Percentiles rank a stretch among this genome's conserved stretches.
Conservation (phyloP, 1,140 invertebrate species). For the Saxidomus purpurata region DNA sequence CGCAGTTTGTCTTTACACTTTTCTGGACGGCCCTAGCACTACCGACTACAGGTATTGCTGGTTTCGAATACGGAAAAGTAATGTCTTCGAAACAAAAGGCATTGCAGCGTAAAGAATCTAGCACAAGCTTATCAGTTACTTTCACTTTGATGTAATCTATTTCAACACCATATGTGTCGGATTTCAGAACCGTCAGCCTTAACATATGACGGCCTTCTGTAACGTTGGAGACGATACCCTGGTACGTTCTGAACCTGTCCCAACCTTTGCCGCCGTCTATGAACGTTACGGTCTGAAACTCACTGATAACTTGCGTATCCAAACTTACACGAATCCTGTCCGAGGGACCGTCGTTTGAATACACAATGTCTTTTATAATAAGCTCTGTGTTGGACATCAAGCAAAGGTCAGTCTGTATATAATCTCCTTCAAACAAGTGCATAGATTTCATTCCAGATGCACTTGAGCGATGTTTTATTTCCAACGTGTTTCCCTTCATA, state of each 20-base stretch:
- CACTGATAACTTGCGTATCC: not conserved
- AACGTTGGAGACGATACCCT: no score
- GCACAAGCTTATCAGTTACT: not conserved
- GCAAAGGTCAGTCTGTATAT: slow-evolving; percentile 31
- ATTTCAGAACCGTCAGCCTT: not conserved
- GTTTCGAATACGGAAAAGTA: not conserved
- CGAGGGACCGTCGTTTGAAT: slow-evolving; percentile 53
- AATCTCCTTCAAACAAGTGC: slow-evolving; percentile 32
- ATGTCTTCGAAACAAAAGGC: slow-evolving; percentile 57
- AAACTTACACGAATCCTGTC: slow-evolving; percentile 37
- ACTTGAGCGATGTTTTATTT: not conserved
- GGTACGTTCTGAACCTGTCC: not conserved
- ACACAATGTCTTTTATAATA: not conserved
- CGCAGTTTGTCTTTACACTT: slow-evolving; percentile 47
- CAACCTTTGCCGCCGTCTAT: slow-evolving; percentile 36
- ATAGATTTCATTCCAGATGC: slow-evolving; percentile 41
- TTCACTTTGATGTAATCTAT: slow-evolving; percentile 38
- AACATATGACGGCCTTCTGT: slow-evolving; percentile 29
- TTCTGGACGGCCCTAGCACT: slow-evolving; percentile 17
- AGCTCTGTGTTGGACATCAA: slow-evolving; percentile 21
- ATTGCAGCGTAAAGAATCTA: slow-evolving; percentile 10
- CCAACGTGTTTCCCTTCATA: not conserved
- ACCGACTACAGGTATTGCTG: not conserved
- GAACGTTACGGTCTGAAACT: slow-evolving; percentile 2
- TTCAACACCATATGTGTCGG: slow-evolving; percentile 58